phyloP scores from a whole-genome alignment of 2,888 invertebrate genomes.

The Cheilosia grossa region DNA sequence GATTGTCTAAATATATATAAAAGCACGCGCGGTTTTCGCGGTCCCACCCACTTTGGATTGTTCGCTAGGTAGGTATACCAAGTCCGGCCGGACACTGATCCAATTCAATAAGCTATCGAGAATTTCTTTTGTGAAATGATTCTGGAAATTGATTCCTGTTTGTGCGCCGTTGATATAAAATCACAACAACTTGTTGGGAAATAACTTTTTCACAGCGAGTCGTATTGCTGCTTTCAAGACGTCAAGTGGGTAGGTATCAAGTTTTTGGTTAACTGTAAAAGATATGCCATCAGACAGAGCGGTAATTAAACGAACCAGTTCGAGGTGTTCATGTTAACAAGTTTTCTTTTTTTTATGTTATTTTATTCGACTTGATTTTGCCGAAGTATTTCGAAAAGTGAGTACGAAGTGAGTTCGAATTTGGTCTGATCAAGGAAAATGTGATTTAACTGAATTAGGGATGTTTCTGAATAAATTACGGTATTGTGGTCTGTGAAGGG shows the following conservation, averaged over 20 bases:
- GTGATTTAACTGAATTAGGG: too few relatives aligned
- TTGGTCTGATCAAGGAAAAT: neutral
- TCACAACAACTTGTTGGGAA: conserved; percentile 18
- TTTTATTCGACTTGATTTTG: neutral
- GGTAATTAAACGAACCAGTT: conserved; percentile 66
- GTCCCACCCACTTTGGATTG: conserved; percentile 42
- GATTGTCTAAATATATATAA: conserved; percentile 64
- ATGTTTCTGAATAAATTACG: too few relatives aligned
- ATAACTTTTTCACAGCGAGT: conserved; percentile 12
- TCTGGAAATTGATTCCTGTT: conserved; percentile 24
- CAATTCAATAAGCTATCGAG: conserved; percentile 44
- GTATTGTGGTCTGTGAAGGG: too few relatives aligned
- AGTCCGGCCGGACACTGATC: conserved; percentile 36
- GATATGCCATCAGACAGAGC: conserved; percentile 45
- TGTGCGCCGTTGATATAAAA: neutral
- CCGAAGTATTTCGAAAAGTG: conserved; percentile 4
- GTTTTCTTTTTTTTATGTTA: conserved; percentile 10
- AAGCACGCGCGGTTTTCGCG: conserved; percentile 43
- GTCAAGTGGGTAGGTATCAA: conserved; percentile 19
- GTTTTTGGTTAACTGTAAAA: conserved; percentile 64
- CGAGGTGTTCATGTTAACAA: conserved; percentile 29
- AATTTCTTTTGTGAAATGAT: conserved; percentile 39
- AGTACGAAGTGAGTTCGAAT: neutral
- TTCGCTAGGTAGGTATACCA: conserved; percentile 24
- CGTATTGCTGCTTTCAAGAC: conserved; percentile 42